phyloP scores from a whole-genome alignment of 2,888 invertebrate genomes.

The Neoascia interrupta region DNA sequence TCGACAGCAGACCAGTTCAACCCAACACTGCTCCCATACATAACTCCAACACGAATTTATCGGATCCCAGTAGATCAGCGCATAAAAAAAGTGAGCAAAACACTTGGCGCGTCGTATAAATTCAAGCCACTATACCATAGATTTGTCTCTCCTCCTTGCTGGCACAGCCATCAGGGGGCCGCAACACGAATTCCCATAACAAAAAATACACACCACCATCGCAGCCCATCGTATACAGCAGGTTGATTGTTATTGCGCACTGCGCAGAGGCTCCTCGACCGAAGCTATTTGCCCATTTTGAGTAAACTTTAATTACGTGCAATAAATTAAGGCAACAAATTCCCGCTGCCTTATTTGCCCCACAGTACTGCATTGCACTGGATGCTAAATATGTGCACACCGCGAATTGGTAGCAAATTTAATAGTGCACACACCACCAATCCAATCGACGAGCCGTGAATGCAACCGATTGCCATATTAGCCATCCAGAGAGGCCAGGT shows the following conservation, averaged over 20 bases:
- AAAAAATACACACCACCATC: conserved; percentile 37
- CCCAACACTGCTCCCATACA: conserved; percentile 41
- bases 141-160: conserved; percentile 59
- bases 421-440: conserved; percentile 67
- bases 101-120: conserved; percentile 69
- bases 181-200: conserved; percentile 64
- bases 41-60: conserved; percentile 62
- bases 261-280: conserved; percentile 24
- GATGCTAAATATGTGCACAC: conserved; percentile 69
- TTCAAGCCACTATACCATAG: conserved; percentile 56
- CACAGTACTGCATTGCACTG: conserved; percentile 56
- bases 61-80: conserved; percentile 31
- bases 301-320: conserved; percentile 72
- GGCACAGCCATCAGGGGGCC: conserved; percentile 26
- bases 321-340: conserved; percentile 73
- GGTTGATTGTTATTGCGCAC: conserved; percentile 65
- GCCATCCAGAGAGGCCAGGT: conserved; percentile 43
- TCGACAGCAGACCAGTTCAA: too few species aligned
- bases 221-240: too few species aligned
- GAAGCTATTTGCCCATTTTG: conserved; percentile 69
- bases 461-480: conserved; percentile 67
- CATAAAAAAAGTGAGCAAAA: conserved; percentile 63
- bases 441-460: conserved; percentile 59
- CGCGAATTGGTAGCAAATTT: conserved; percentile 70
- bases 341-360: conserved; percentile 72